A percentile compares a stretch with the other conserved stretches of the same genome.
Evolutionary conservation across 1,140 invertebrate genomes (phyloP).

Genomic region (Drosophila ananassae): DNA sequence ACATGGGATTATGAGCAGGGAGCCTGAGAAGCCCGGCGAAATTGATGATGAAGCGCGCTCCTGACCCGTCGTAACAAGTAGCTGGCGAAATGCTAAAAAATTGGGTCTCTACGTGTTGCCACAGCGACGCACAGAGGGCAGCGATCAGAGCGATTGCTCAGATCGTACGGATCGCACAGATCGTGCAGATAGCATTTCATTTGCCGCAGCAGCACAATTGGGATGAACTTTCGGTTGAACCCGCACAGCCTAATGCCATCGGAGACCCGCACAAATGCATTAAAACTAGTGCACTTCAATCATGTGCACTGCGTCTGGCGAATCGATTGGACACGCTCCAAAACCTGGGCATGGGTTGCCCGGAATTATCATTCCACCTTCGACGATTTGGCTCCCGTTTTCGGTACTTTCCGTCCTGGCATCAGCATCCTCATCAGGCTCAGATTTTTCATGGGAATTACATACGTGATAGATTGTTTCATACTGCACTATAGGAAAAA

Average conservation of each 20-base stretch:
- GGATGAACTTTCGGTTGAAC: conserved; percentile 61
- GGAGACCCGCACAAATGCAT: conserved; percentile 29
- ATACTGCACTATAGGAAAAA: conserved; percentile 5
- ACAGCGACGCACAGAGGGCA: conserved; percentile 59
- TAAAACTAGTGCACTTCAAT: conserved; percentile 68
- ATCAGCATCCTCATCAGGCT: conserved; percentile 14
- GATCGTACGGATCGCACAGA: conserved; percentile 56
- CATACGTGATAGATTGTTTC: conserved; percentile 80
- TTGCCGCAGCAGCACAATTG: conserved; percentile 58
- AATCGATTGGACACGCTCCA: conserved; percentile 74
- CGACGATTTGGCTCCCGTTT: conserved; percentile 79
- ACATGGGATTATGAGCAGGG: conserved; percentile 71
- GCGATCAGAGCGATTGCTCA: background rate
- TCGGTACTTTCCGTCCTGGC: conserved; percentile 14
- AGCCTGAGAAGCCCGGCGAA: conserved; percentile 29
- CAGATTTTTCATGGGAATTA: conserved; percentile 80
- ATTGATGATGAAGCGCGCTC: conserved; percentile 50
- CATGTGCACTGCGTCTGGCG: conserved; percentile 74
- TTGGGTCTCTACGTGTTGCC: conserved; percentile 76
- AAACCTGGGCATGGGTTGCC: conserved; percentile 52
- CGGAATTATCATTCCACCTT: conserved; percentile 78
- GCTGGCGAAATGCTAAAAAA: conserved; percentile 75
- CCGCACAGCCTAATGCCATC: conserved; percentile 17
- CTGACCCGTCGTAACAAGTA: conserved; percentile 77
- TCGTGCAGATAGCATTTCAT: conserved; percentile 77